phyloP scores from a whole-genome alignment of 1,140 invertebrate species.

The Zophobas morio region DNA sequence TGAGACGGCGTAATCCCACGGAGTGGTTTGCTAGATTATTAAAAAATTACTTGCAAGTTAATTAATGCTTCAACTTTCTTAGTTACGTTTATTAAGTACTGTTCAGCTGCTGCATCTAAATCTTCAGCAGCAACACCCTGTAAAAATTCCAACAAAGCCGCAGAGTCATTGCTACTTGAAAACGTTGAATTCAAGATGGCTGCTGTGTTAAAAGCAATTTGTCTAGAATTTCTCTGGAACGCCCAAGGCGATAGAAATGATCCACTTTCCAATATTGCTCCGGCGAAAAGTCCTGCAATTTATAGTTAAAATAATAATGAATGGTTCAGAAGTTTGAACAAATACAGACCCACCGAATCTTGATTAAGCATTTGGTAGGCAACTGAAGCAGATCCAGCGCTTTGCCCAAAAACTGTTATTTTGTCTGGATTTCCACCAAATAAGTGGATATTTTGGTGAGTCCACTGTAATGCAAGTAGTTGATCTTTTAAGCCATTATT shows the following conservation, averaged over 20 bases:
- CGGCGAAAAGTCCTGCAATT: conserved; percentile 48
- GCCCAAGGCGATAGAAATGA: conserved; percentile 40
- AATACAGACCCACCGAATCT: conserved; percentile 11
- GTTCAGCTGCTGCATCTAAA: conserved; percentile 19
- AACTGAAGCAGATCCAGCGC: conserved; percentile 68
- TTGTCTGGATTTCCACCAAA: conserved; percentile 70
- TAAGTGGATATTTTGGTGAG: conserved; percentile 67
- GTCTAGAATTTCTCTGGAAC: conserved; percentile 31
- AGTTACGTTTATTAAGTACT: conserved; percentile 1
- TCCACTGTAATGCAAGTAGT: conserved; percentile 67
- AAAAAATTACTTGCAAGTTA: background rate
- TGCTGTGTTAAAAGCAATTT: conserved; percentile 44
- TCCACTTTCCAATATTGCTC: conserved; percentile 49
- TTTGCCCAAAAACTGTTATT: conserved; percentile 70
- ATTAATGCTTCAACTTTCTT: background rate
- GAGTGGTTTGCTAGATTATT: background rate
- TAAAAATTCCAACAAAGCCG: conserved; percentile 41
- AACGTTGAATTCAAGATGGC: conserved; percentile 41
- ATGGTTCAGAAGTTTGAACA: no score
- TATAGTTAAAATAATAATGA: background rate
- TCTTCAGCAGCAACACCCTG: conserved; percentile 34
- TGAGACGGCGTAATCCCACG: background rate
- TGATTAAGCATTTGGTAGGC: conserved; percentile 63
- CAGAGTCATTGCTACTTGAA: conserved; percentile 16
- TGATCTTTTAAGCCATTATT: conserved; percentile 52